Percentiles rank a stretch among this genome's conserved stretches.
These are phyloP conservation scores for Semibalanus balanoides DNA, from an alignment of 1,140 invertebrate species.

Conservation along the genomic window DNA sequence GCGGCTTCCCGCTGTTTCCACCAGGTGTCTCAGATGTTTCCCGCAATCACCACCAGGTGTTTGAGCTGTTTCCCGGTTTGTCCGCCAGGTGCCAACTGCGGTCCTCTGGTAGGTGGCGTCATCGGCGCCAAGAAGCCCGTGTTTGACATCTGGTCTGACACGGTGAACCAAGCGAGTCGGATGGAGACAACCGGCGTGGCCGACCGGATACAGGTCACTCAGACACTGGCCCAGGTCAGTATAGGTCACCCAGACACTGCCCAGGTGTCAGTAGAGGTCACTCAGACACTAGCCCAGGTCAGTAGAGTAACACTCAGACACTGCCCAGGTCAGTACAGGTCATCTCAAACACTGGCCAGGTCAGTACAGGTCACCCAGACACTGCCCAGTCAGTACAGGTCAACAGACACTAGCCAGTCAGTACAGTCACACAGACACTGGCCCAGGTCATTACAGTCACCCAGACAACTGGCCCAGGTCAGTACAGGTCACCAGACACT, in stretches of 20 bases:
- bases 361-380: background rate
- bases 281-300: background rate
- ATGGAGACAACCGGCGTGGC: slow-evolving; percentile 87
- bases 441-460: too few relatives aligned
- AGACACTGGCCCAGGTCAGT: background rate
- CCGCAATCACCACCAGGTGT: too few relatives aligned
- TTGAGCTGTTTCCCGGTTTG: background rate
- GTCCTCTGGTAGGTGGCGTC: slow-evolving; percentile 87
- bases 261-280: background rate
- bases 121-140: slow-evolving; percentile 93
- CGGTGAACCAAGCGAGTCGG: slow-evolving; percentile 88
- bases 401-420: too few relatives aligned
- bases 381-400: too few relatives aligned
- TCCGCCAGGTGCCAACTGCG: slow-evolving; percentile 34
- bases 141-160: slow-evolving; percentile 98
- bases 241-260: too few relatives aligned
- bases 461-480: too few relatives aligned
- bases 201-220: slow-evolving; percentile 43
- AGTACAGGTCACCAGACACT: too few relatives aligned
- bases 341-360: background rate
- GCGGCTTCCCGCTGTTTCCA: too few relatives aligned
- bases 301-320: background rate
- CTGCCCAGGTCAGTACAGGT: background rate
- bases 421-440: too few relatives aligned
- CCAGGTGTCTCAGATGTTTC: too few relatives aligned